Conservation (phyloP, 2,113 vertebrate species). For the Equus przewalskii region DNA sequence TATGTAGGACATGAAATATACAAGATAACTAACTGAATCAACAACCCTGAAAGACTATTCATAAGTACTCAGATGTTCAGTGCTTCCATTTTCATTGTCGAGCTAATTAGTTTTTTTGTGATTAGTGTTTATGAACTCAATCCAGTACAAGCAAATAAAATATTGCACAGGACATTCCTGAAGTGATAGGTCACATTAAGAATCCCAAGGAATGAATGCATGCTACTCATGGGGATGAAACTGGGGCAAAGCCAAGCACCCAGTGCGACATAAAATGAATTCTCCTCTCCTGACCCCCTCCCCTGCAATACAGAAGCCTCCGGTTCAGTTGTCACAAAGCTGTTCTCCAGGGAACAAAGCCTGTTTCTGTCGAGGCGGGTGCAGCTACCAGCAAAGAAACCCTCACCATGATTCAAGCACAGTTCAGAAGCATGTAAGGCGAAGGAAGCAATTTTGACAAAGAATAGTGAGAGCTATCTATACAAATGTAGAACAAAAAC, state of each 20-base stretch:
- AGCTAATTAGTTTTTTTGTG: slow-evolving; percentile 47
- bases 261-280: slow-evolving; percentile 56
- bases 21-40: slow-evolving; percentile 52
- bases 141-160: slow-evolving; percentile 48
- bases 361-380: neutral
- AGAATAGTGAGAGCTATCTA: slow-evolving; percentile 71
- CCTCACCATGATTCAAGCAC: neutral
- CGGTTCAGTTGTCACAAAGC: slow-evolving; percentile 10
- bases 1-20: slow-evolving; percentile 30
- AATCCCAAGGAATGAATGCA: neutral
- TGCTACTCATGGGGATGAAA: neutral
- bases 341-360: slow-evolving; percentile 59
- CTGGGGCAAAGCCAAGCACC: neutral
- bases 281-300: neutral
- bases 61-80: slow-evolving; percentile 28
- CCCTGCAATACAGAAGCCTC: neutral
- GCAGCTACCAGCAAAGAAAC: slow-evolving; percentile 29
- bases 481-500: slow-evolving; percentile 82
- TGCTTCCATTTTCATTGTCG: slow-evolving; percentile 45
- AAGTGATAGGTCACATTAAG: slow-evolving; percentile 51
- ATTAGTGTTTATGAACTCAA: slow-evolving; percentile 65
- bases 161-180: slow-evolving; percentile 13
- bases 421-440: slow-evolving; percentile 11
- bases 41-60: slow-evolving; percentile 25
- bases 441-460: slow-evolving; percentile 80